Evolutionary conservation across 1,140 invertebrate genomes (phyloP), one percentile per base, ranked within the genome.

Genomic region (Grapholita molesta): DNA sequence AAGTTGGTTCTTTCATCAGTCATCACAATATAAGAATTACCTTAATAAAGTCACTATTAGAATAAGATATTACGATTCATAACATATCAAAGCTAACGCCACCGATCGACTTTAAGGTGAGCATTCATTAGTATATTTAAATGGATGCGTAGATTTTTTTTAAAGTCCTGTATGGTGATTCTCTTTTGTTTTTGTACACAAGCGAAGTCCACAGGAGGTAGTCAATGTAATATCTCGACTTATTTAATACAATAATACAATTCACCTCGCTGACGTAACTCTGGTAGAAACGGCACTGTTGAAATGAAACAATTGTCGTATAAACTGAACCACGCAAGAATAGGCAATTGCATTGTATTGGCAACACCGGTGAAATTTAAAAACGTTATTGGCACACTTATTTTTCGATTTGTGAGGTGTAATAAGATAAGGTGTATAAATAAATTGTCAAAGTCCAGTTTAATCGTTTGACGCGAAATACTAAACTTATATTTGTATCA

Each of bases 161-260:
- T n/a, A n/a, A n/a, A n/a, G n/a, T n/a, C n/a, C n/a, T n/a, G n/a
- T n/a, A n/a, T n/a, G n/a, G n/a, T n/a, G n/a, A n/a, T n/a, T n/a
- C n/a, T n/a, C n/a, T n/a, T n/a, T 38, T n/a, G n/a, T 38, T 4
- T 15, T 38, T 0, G 35, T 38, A 38, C 12, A 38, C n/a, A 15
- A 3, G 3, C 35, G 35, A n/a, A 38, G 35, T 38, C 35, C 15
- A 38, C 15, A 15, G 3, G n/a, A 5, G 35, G 35, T 15, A 15
- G 35, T 38, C 9, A 38, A 38, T n/a, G n/a, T 38, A 38, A 12
- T 38, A 68, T 64, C 67, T 42, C 67, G 55, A 64, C 55, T 64
- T 57, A 69, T 69, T 69, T 64, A 64, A 32, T 69, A 64, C 55
- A 64, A 57, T 64, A 68, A 68, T 15, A 68, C 55, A 64, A 69